Percentiles rank a stretch among this genome's conserved stretches.
Conservation (phyloP, 1,140 invertebrate species). For the Papilio machaon region DNA sequence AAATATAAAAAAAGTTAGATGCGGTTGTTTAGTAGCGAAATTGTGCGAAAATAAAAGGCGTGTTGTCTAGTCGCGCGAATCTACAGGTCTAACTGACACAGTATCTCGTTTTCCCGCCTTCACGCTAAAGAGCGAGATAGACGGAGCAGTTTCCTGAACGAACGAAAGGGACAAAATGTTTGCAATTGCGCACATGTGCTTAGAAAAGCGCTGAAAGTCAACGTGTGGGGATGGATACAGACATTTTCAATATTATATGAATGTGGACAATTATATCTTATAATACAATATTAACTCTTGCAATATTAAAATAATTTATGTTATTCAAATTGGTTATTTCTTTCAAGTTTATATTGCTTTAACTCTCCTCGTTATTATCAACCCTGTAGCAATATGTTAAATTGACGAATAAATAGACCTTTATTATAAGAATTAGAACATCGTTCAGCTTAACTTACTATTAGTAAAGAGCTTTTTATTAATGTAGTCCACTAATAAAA, state of each 20-base stretch:
- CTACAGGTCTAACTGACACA: slow-evolving; percentile 73
- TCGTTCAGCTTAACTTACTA: too few relatives aligned
- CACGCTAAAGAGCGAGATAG: slow-evolving; percentile 49
- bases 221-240: neutral
- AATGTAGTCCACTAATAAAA: too few relatives aligned
- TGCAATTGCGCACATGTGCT: slow-evolving; percentile 42
- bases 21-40: slow-evolving; percentile 45
- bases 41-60: slow-evolving; percentile 60
- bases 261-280: neutral
- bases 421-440: too few relatives aligned
- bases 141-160: slow-evolving; percentile 22
- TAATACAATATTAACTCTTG: neutral
- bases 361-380: neutral
- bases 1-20: slow-evolving; percentile 52
- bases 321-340: too few relatives aligned
- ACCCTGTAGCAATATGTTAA: neutral
- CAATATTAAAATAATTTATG: neutral
- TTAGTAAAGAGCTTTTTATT: too few relatives aligned
- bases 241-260: neutral
- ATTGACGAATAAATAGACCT: too few relatives aligned
- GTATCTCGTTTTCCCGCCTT: slow-evolving; percentile 70
- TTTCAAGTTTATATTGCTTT: too few relatives aligned
- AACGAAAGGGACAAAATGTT: slow-evolving; percentile 52
- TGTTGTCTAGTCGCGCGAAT: slow-evolving; percentile 63
- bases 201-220: slow-evolving; percentile 58